Evolutionary conservation across 1,140 invertebrate genomes (phyloP), one percentile per base, ranked within the genome.

Genomic region (Nylanderia fulva): DNA sequence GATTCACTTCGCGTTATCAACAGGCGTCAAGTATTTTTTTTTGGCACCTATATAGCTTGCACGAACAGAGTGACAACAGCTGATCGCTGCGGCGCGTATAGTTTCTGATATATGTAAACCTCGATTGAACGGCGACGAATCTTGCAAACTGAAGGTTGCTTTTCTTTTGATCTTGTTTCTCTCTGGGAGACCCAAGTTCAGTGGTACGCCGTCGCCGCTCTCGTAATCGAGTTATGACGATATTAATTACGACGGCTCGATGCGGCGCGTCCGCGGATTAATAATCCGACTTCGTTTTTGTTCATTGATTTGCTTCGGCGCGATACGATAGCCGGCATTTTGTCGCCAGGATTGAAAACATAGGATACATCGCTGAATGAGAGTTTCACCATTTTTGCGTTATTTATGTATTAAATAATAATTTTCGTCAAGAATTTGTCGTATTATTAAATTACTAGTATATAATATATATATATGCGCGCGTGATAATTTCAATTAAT

Each of bases 231-330:
- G 83, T 85, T 77, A 85, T 75, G 71, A 79, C 60, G 75, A 82
- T 79, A 77, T 87, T 87, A 87, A 87, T 87, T 71, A 82, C 74
- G 84, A 85, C 69, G 27, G 56, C 42, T 74, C 84, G 64, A 80
- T 85, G 45, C 48, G 75, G 29, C 61, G 63, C 58, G 60, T 11
- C 39, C 39, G 83, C 68, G 66, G 54, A 82, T 85, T 80, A 87
- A 85, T 85, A 85, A 86, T 87, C 66, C 63, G 29, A 42, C 85
- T 74, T 85, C 63, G 42, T 63, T 76, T 84, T 74, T 66, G 68
- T 86, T 85, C 77, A 85, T 86, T 74, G 77, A 86, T 84, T 85
- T 45, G 48, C 48, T 79, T 69, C 54, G 76, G 45, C 63, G 21
- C 15, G 21, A 69, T 69, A 54, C 45, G 63, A 48, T 48, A 64